A percentile compares a stretch with the other conserved stretches of the same genome.
Conservation (phyloP, 2,113 vertebrate genomes). For the Lathamus discolor region DNA sequence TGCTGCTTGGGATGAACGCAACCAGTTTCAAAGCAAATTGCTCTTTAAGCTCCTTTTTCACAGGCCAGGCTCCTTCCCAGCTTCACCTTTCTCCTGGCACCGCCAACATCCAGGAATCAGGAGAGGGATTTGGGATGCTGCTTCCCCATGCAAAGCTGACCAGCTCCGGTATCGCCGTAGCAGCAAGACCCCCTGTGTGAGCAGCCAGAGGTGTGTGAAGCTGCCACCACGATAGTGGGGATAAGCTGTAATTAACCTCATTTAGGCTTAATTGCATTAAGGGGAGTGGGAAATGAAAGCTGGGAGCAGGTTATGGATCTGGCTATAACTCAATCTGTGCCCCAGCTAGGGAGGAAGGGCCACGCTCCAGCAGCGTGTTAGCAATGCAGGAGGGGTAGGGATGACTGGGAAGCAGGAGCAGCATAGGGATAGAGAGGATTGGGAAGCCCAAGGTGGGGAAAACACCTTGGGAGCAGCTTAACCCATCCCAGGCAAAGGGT, state of each 20-base stretch:
- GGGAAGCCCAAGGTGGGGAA: neutral
- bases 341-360: neutral
- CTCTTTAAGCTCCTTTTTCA: neutral
- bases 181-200: neutral
- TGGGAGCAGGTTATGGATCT: neutral
- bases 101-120: neutral
- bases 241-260: neutral
- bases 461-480: neutral
- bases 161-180: rapidly evolving
- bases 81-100: neutral
- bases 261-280: neutral
- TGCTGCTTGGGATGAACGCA: neutral
- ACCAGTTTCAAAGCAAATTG: neutral
- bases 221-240: neutral
- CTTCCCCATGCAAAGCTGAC: neutral
- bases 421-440: neutral
- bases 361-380: neutral
- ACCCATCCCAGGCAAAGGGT: neutral
- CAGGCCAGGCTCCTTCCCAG: neutral
- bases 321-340: neutral
- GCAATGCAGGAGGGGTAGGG: neutral
- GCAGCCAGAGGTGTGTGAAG: neutral
- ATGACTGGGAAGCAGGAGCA: rapidly evolving
- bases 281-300: neutral
- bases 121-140: neutral